phyloP scores from a whole-genome alignment of 1,140 invertebrate genomes.

The Argopecten irradians region DNA sequence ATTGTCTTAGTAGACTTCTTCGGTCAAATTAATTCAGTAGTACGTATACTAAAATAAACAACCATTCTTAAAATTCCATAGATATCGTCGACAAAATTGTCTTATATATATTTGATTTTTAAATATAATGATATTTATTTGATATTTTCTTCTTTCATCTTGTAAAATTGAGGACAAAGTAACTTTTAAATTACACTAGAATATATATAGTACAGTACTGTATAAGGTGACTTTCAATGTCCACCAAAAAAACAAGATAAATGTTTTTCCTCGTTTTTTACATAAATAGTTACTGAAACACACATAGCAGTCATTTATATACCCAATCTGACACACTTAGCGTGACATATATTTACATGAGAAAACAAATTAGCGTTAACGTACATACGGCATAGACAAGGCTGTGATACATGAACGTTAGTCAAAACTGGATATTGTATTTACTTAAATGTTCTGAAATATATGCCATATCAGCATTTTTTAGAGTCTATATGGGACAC shows the following conservation, averaged over 20 bases:
- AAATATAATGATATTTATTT: no score
- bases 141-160: no score
- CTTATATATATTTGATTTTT: no score
- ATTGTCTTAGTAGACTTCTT: no score
- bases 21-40: no score
- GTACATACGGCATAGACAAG: neutral
- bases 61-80: no score
- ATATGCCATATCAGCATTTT: neutral
- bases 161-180: no score
- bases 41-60: no score
- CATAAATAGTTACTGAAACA: neutral
- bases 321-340: neutral
- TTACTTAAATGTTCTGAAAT: neutral
- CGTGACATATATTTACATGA: neutral
- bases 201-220: no score
- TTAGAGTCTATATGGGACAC: neutral
- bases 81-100: no score
- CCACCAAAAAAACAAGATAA: neutral
- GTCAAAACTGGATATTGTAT: neutral
- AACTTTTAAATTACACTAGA: no score
- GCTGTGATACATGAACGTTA: neutral
- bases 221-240: neutral
- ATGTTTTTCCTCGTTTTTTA: neutral
- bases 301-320: neutral
- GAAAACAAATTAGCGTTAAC: neutral